phyloP scores from a whole-genome alignment of 2,113 vertebrate genomes.

The Petaurus breviceps region DNA sequence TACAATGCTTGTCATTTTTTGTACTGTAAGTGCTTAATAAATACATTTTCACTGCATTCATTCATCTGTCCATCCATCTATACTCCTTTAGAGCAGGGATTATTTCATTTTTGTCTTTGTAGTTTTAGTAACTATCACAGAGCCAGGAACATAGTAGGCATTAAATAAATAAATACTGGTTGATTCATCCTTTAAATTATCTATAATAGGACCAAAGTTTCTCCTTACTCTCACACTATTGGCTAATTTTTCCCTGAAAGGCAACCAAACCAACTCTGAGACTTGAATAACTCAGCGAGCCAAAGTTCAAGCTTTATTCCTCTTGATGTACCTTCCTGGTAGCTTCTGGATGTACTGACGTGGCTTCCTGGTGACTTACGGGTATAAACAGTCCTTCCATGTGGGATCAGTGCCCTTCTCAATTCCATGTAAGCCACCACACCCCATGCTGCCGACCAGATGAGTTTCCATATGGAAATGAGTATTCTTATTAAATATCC shows the following conservation, averaged over 20 bases:
- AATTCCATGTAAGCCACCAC: not conserved
- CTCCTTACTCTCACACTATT: not conserved
- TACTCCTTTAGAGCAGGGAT: not conserved
- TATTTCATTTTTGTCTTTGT: not conserved
- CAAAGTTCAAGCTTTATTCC: not conserved
- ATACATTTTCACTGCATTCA: not conserved
- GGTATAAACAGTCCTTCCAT: not conserved
- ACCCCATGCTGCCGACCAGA: not conserved
- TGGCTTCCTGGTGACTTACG: not conserved
- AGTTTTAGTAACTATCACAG: not conserved
- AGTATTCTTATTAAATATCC: not conserved
- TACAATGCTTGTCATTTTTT: no score
- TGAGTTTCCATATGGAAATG: not conserved
- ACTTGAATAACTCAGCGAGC: not conserved
- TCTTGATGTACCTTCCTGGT: not conserved
- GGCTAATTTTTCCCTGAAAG: not conserved
- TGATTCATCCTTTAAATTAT: not conserved
- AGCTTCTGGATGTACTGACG: not conserved
- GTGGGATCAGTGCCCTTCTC: not conserved
- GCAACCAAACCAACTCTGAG: not conserved
- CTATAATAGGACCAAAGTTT: not conserved
- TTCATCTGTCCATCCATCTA: not conserved
- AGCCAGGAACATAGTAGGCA: not conserved
- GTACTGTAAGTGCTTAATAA: not conserved
- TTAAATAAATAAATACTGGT: not conserved